Evolutionary conservation across 2,888 invertebrate species (phyloP), one percentile per base, ranked within the genome.

Genomic region (Cristatella mucedo): DNA sequence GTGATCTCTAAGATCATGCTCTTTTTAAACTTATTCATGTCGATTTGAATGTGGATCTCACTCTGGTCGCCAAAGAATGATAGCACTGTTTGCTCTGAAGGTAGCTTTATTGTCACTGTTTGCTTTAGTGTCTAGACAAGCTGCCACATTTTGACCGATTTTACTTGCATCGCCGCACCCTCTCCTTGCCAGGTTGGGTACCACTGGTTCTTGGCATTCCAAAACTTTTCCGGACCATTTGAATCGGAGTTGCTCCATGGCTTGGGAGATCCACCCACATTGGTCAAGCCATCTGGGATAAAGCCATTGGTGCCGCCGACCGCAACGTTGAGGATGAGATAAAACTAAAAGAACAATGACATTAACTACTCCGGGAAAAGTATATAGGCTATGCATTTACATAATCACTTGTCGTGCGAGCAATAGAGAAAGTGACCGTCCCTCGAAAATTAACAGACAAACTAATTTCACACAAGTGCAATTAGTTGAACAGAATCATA

Each of bases 191-290:
- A 83, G 2, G 76, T 75, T 0, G 72, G 62, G 30, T 69, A 56
- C 75, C 77, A 76, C 30, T 71, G 63, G 9, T 71, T 62, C 22
- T 69, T 64, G 0, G 70, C 47, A 4, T 69, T 66, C 76, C 78
- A 81, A 67, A 83, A 82, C 45, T 74, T 68, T 4, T 73, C 64
- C 69, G 76, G 74, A 1, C 75, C 75, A 57, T 66, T 50, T 0
- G 75, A 72, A 31, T 73, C 73, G 4, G 56, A 56, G 59, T 82
- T 81, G 19, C 46, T 63, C 83, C 83, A 85, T 0, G 83, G 82
- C 57, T 84, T 85, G n/a, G n/a, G n/a, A 0, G 54, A 44, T 22
- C 40, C 29, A 3, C 42, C 37, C 24, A 46, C 42, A 43, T 54
- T 52, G 9, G 42, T 36, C 45, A 47, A 49, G 5, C 22, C 33